phyloP scores from a whole-genome alignment of 2,113 vertebrate species.

The Carassius auratus region DNA sequence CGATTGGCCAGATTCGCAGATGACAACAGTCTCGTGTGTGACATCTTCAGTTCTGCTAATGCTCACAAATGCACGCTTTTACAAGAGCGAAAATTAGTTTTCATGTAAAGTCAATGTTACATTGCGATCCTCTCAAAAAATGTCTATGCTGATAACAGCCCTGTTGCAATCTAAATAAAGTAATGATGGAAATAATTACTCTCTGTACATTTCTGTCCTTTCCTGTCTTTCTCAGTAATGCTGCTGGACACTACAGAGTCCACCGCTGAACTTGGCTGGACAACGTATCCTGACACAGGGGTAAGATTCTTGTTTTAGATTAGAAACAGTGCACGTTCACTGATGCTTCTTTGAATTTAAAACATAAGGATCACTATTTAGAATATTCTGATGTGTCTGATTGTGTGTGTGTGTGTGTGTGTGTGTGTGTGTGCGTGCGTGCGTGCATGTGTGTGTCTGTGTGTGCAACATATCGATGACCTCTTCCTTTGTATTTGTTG shows the following conservation, averaged over 20 bases:
- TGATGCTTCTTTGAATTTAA: background rate
- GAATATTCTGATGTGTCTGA: background rate
- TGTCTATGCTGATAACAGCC: background rate
- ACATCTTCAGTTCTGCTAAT: too few species aligned
- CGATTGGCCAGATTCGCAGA: too few species aligned
- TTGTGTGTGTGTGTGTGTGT: background rate
- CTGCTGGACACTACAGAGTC: constrained; percentile 93
- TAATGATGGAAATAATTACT: background rate
- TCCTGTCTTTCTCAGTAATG: constrained; percentile 79
- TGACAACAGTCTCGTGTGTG: too few species aligned
- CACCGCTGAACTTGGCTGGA: constrained; percentile 96
- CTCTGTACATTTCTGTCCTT: background rate
- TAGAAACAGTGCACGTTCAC: background rate
- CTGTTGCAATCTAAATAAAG: background rate
- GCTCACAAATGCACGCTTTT: too few species aligned
- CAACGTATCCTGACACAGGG: constrained; percentile 88
- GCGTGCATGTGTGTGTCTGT: too few species aligned
- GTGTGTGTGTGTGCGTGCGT: too few species aligned
- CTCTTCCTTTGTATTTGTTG: background rate
- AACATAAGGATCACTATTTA: too few species aligned
- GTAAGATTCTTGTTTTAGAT: constrained; percentile 72
- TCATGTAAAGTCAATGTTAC: too few species aligned
- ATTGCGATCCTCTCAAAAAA: too few species aligned
- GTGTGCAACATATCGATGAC: constrained; percentile 2
- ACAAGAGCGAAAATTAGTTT: too few species aligned